Conservation (phyloP, 2,797 vertebrate genomes). For the Malurus splendens region DNA sequence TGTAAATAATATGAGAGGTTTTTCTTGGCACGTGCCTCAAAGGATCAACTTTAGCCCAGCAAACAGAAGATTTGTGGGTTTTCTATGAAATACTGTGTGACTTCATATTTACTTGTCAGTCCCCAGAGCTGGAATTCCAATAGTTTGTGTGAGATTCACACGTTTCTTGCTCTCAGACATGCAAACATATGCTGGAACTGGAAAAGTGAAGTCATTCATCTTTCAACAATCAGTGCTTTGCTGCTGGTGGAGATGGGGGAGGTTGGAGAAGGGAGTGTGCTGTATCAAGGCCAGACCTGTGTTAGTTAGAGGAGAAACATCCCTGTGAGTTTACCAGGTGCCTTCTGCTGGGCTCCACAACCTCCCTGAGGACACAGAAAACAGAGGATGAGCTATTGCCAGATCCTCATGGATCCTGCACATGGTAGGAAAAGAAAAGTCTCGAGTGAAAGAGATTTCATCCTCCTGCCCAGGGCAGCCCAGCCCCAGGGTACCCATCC, state of each 20-base stretch:
- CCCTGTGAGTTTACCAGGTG: neutral
- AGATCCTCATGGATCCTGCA: neutral
- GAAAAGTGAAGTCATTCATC: slow-evolving; percentile 38
- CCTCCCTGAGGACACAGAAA: neutral
- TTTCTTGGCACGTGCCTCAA: neutral
- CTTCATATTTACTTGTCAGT: slow-evolving; percentile 35
- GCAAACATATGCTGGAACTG: slow-evolving; percentile 18
- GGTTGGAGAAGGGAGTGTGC: neutral
- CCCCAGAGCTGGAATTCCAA: slow-evolving; percentile 28
- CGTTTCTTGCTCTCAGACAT: slow-evolving; percentile 34
- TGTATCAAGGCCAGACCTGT: neutral
- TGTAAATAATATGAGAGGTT: neutral
- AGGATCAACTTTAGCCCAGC: neutral
- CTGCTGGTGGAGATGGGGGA: neutral
- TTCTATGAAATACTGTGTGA: slow-evolving; percentile 9
- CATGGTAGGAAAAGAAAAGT: neutral
- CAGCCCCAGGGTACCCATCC: neutral
- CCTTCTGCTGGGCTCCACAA: neutral
- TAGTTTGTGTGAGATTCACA: slow-evolving; percentile 45
- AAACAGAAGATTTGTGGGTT: neutral
- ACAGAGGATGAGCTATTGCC: neutral
- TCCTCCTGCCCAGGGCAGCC: neutral
- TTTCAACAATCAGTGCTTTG: slow-evolving; percentile 9
- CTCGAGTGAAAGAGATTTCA: neutral
- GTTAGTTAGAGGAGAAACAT: neutral